These are phyloP conservation scores for Synanthedon andrenaeformis DNA, from an alignment of 2,888 invertebrate genomes.

Conservation along the genomic window DNA sequence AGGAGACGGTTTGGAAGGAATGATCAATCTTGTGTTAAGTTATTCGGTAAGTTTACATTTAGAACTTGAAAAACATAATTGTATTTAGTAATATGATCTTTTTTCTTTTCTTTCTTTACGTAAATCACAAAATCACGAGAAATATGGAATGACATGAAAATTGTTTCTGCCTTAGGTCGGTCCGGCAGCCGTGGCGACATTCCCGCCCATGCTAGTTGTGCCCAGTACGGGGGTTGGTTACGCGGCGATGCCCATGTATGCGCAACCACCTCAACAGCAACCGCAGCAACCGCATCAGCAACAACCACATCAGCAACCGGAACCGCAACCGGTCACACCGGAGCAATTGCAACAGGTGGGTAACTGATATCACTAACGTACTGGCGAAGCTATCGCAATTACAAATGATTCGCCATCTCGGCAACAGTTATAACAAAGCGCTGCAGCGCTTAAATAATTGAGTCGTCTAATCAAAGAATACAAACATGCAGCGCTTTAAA, in stretches of 20 bases:
- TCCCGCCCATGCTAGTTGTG: conserved; percentile 77
- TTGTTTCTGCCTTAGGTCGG: conserved; percentile 30
- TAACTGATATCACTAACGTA: neutral
- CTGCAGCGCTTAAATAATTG: no score
- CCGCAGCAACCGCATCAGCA: conserved; percentile 13
- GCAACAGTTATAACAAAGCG: no score
- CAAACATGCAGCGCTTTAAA: no score
- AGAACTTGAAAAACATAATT: no score
- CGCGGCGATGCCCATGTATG: conserved; percentile 65
- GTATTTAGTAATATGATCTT: no score
- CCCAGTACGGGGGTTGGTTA: conserved; percentile 71
- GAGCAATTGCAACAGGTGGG: conserved; percentile 51
- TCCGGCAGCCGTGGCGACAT: conserved; percentile 59
- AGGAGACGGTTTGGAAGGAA: conserved; percentile 94
- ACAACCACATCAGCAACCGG: conserved; percentile 17
- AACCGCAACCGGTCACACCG: conserved; percentile 30
- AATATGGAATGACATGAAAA: no score
- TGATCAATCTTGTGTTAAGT: conserved; percentile 90
- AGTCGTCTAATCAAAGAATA: no score
- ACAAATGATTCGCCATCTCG: neutral
- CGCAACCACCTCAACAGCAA: conserved; percentile 29
- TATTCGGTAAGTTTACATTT: conserved; percentile 70
- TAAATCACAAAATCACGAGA: no score
- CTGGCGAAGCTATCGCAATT: neutral
- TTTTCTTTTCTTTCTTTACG: no score